Conservation (phyloP, 1,140 invertebrate genomes). For the Riptortus pedestris region DNA sequence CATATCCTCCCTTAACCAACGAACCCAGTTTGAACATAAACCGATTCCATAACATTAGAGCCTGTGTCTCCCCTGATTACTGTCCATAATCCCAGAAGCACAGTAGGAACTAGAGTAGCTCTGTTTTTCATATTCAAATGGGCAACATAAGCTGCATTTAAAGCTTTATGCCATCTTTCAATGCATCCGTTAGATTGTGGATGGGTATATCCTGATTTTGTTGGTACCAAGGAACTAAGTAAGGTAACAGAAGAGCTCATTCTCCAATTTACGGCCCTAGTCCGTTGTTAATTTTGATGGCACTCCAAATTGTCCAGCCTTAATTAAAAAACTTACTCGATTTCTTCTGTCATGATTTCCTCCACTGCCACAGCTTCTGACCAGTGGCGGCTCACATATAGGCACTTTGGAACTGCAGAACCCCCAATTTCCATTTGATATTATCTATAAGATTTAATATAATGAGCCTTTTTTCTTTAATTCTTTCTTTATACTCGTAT, state of each 20-base stretch:
- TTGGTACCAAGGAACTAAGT: slow-evolving; percentile 29
- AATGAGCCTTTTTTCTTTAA: too few species aligned
- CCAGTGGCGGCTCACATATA: too few species aligned
- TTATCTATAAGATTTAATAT: too few species aligned
- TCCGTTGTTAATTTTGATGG: slow-evolving; percentile 27
- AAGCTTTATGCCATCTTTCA: slow-evolving; percentile 34
- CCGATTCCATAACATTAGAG: background rate
- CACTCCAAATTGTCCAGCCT: background rate
- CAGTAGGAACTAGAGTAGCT: background rate
- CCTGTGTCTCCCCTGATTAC: background rate
- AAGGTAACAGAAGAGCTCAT: slow-evolving; percentile 27
- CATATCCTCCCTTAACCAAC: background rate
- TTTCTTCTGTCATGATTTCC: background rate
- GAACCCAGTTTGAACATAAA: background rate
- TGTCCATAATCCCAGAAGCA: background rate
- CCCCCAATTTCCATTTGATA: too few species aligned
- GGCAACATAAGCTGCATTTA: background rate
- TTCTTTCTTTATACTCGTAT: too few species aligned
- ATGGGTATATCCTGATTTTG: slow-evolving; percentile 34
- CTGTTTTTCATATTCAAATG: background rate
- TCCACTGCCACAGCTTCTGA: background rate
- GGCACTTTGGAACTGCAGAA: too few species aligned
- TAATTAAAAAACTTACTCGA: background rate
- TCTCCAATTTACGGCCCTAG: slow-evolving; percentile 34
- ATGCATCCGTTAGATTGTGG: slow-evolving; percentile 36